Conservation (phyloP, 2,797 vertebrate species). For the Gallinago stenura region DNA sequence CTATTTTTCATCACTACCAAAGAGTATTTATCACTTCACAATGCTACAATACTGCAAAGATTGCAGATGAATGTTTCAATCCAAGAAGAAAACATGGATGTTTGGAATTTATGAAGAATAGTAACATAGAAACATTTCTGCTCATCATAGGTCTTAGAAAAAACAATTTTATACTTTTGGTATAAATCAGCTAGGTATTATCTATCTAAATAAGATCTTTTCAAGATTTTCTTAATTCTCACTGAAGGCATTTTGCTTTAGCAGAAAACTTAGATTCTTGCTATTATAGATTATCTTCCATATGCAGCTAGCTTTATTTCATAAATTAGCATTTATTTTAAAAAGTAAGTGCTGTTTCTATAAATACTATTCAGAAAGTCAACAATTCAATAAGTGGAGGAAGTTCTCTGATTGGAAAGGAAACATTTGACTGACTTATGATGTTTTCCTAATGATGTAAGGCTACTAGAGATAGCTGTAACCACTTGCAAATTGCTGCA, state of each 20-base stretch:
- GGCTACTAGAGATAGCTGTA: constrained; percentile 36
- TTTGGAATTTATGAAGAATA: not conserved
- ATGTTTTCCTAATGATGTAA: constrained; percentile 47
- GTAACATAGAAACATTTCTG: not conserved
- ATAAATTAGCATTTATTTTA: constrained; percentile 4
- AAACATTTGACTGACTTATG: not conserved
- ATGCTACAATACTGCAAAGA: not conserved
- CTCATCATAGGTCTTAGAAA: not conserved
- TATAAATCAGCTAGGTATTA: not conserved
- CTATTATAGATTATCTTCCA: not conserved
- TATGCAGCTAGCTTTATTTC: constrained; percentile 26
- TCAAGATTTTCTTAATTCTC: not conserved
- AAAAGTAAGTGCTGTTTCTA: not conserved
- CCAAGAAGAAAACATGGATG: not conserved
- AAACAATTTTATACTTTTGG: not conserved
- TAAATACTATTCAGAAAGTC: not conserved
- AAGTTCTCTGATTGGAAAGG: constrained; percentile 27
- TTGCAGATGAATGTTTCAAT: not conserved
- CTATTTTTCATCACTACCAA: not conserved
- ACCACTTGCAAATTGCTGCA: constrained; percentile 26
- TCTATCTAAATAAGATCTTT: not conserved
- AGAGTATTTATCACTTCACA: not conserved
- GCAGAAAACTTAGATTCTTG: not conserved
- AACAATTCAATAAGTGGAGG: constrained; percentile 10
- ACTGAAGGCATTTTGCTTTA: not conserved